These are phyloP conservation scores for Corythucha ciliata DNA, from an alignment of 2,888 invertebrate genomes.

Conservation along the genomic window DNA sequence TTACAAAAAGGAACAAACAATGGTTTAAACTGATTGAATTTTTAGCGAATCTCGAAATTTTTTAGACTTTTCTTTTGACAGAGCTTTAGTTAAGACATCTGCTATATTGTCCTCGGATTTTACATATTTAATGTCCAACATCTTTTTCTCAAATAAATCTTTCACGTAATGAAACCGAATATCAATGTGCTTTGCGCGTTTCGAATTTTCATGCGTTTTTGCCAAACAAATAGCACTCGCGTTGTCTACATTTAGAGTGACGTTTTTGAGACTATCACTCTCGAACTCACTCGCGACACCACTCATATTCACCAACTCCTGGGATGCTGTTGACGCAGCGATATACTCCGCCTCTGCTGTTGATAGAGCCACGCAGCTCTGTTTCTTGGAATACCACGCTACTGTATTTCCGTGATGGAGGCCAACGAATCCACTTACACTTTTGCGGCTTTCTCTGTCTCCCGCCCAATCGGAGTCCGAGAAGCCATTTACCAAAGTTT, in stretches of 20 bases:
- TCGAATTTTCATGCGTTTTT: slow-evolving; percentile 8
- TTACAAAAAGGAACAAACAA: too few species aligned
- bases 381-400: slow-evolving; percentile 23
- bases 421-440: slow-evolving; percentile 21
- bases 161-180: too few species aligned
- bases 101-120: too few species aligned
- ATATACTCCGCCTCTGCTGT: slow-evolving; percentile 14
- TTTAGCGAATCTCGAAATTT: too few species aligned
- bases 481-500: too few species aligned
- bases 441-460: slow-evolving; percentile 17
- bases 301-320: background rate
- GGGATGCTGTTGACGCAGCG: background rate
- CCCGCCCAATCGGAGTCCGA: slow-evolving; percentile 10
- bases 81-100: too few species aligned
- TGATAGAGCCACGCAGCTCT: slow-evolving; percentile 13
- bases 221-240: background rate
- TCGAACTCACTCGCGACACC: too few species aligned
- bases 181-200: slow-evolving; percentile 17
- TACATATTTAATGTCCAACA: too few species aligned
- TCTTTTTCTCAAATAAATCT: too few species aligned
- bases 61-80: too few species aligned
- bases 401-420: slow-evolving; percentile 18
- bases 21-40: too few species aligned
- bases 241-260: slow-evolving; percentile 1
- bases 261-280: too few species aligned